Percentiles rank a stretch among this genome's conserved stretches.
Conservation (phyloP, 2,797 vertebrate genomes). For the Mastacembelus armatus region DNA sequence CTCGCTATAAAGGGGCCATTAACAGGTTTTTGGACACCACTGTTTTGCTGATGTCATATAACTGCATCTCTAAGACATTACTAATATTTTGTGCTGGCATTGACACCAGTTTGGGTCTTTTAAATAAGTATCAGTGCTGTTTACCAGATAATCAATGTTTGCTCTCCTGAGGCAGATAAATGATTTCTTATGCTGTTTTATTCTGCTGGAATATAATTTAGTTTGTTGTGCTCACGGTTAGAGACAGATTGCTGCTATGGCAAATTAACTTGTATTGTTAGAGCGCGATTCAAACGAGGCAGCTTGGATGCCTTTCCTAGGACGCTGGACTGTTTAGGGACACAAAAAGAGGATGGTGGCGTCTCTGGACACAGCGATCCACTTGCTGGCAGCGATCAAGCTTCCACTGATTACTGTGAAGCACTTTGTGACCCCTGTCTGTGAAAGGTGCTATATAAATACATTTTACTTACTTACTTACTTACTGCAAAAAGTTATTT, state of each 20-base stretch:
- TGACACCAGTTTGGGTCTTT: constrained; percentile 30
- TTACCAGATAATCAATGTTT: constrained; percentile 47
- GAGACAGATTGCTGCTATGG: background rate
- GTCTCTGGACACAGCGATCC: too few relatives aligned
- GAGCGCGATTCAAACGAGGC: background rate
- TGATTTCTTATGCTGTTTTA: background rate
- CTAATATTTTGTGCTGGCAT: constrained; percentile 31
- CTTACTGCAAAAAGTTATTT: too few relatives aligned
- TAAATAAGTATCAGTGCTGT: constrained; percentile 18
- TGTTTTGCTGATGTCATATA: constrained; percentile 51
- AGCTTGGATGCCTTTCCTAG: too few relatives aligned
- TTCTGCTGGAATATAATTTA: background rate
- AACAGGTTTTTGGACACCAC: constrained; percentile 60
- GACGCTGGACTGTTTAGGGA: background rate
- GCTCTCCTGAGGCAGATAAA: background rate
- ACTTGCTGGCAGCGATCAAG: too few relatives aligned
- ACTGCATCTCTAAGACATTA: constrained; percentile 32
- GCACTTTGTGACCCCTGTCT: background rate
- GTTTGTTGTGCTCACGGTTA: background rate
- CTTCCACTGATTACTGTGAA: too few relatives aligned
- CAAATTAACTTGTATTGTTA: background rate
- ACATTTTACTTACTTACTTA: too few relatives aligned
- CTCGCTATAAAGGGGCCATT: constrained; percentile 62
- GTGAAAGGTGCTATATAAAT: too few relatives aligned
- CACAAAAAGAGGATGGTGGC: background rate